Base-by-base conservation (phyloP, 2,888 invertebrate species). In the Hemistola chrysoprasaria region DNA sequence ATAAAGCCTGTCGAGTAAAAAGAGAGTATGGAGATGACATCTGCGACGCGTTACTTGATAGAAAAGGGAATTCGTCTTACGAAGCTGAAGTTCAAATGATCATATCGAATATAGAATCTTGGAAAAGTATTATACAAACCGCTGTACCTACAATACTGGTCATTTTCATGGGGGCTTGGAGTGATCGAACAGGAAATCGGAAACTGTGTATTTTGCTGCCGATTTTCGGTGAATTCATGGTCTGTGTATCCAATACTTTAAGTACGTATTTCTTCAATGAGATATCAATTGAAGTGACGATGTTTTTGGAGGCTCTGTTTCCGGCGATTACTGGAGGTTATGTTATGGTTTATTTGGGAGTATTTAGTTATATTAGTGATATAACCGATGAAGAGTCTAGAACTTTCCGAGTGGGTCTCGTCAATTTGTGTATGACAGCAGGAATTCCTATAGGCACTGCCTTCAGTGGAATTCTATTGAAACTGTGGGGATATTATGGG, bases 341-440 rank as follows among this genome's bases (percentile, higher is more conserved):
- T 86, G 89, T 90, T 1, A 79, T 89, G 59, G 80, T 91, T 40
- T 90, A 83, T 31, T 72, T 91, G 44, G 90, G 91, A n/a, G 84
- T 92, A 34, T 90, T 92, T 69, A 91, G 91, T 53, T 92, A 92
- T 56, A 86, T 93, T 3, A 90, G 92, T 59, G 91, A 92, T 30
- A 85, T 92, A 3, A 90, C 92, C 0, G 79, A 78, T 40, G 78
- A 84, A 10, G 78, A 90, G 47, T 78, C 78, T 0, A 86, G 92
- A 45, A 93, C 93, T 0, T 80, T 90, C 25, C 73, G 92, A 49
- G 90, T 93, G 1, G 92, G 92, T 0, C 75, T 92, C 5, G 84
- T 90, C 2, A 92, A 92, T 59, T 71, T 91, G 8, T 91, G 91
- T 62, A 71, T 91, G 58, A 91, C 91, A 27, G 77, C 91, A 6